Percentiles rank a stretch among this genome's conserved stretches.
These are phyloP conservation scores for Papilio polyxenes DNA, from an alignment of 1,140 invertebrate species.

Conservation along the genomic window DNA sequence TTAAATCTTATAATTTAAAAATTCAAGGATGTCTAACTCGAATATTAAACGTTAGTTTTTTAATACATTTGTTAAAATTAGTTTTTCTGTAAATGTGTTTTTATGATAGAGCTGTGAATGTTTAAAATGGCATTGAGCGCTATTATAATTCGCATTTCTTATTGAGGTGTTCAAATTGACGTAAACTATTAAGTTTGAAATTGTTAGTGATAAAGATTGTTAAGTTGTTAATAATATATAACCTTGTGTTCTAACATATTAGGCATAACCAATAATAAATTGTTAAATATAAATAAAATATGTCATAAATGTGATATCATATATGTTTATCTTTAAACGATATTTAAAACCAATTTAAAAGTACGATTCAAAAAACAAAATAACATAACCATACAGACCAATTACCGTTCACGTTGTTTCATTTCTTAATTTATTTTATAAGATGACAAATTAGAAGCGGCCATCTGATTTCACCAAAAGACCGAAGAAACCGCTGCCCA, in stretches of 20 bases:
- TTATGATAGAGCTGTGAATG: background rate
- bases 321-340: too few species aligned
- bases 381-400: too few species aligned
- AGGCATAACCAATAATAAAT: background rate
- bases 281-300: background rate
- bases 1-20: background rate
- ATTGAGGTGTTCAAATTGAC: background rate
- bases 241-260: background rate
- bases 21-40: background rate
- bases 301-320: too few species aligned
- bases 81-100: conserved; percentile 1
- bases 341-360: too few species aligned
- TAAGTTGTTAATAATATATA: background rate
- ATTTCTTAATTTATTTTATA: too few species aligned
- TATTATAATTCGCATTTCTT: background rate
- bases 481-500: too few species aligned
- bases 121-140: conserved; percentile 14
- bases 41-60: background rate
- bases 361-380: too few species aligned
- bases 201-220: background rate
- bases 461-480: too few species aligned
- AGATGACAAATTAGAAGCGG: too few species aligned
- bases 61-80: background rate
- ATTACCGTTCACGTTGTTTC: too few species aligned
- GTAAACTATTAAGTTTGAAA: too few species aligned